Evolutionary conservation across 1,140 invertebrate genomes (phyloP).

Genomic region (Monomorium pharaonis): DNA sequence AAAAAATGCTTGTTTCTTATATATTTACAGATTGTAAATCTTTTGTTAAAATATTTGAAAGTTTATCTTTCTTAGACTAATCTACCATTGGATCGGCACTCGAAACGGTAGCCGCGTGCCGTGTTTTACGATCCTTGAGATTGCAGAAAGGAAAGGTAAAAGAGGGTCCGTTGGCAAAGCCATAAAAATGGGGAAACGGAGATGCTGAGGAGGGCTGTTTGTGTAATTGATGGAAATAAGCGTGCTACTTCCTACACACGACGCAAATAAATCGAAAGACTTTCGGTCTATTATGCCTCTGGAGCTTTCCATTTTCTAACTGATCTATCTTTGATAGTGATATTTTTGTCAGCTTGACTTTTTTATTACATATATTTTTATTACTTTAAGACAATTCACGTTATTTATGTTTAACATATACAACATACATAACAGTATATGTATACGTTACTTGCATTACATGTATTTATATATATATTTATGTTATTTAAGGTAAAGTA

Average conservation of each 20-base stretch:
- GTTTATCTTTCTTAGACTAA: neutral
- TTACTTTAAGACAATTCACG: neutral
- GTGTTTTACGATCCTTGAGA: slow-evolving; percentile 40
- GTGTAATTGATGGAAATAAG: slow-evolving; percentile 45
- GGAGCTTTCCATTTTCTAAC: neutral
- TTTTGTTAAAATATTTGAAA: neutral
- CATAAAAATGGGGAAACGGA: slow-evolving; percentile 42
- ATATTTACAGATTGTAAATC: neutral
- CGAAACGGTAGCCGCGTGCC: slow-evolving; percentile 18
- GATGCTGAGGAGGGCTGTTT: slow-evolving; percentile 19
- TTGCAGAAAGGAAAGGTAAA: slow-evolving; percentile 14
- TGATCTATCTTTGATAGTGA: neutral
- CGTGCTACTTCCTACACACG: slow-evolving; percentile 3
- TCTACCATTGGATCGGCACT: slow-evolving; percentile 17
- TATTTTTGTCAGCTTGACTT: neutral
- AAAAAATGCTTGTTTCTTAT: neutral
- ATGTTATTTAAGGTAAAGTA: neutral
- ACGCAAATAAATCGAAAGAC: slow-evolving; percentile 14
- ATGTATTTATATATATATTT: too few relatives aligned
- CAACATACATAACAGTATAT: neutral
- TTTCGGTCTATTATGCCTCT: neutral
- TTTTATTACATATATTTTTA: neutral
- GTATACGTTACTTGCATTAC: neutral
- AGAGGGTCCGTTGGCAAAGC: slow-evolving; percentile 6
- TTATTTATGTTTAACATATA: neutral